Evolutionary conservation across 2,113 vertebrate species (phyloP).

Genomic region (Bothrops jararaca): DNA sequence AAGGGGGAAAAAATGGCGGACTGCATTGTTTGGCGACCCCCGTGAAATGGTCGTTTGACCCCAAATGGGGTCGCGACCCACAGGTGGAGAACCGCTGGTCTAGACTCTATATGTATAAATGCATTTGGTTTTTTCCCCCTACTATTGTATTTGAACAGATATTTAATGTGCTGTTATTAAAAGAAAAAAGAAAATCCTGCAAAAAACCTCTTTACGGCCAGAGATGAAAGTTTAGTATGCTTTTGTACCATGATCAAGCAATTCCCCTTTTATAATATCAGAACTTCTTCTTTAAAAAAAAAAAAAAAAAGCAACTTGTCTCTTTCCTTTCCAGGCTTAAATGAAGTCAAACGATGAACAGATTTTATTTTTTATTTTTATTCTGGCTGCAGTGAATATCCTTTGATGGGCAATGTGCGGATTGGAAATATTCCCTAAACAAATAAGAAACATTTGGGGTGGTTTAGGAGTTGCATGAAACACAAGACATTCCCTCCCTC

Average conservation of each 20-base stretch:
- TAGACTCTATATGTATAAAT: background rate
- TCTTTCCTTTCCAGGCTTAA: background rate
- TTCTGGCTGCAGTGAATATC: background rate
- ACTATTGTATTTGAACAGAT: background rate
- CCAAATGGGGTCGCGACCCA: no score
- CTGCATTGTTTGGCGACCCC: no score
- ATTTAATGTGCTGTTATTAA: background rate
- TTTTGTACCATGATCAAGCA: background rate
- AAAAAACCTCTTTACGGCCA: background rate
- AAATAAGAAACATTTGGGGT: background rate
- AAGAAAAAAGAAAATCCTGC: background rate
- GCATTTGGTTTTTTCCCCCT: background rate
- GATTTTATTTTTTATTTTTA: background rate
- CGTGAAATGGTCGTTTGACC: no score
- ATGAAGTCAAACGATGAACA: background rate
- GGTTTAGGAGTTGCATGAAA: background rate
- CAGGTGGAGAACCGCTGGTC: no score
- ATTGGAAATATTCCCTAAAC: background rate
- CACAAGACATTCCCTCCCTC: background rate
- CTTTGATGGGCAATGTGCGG: background rate
- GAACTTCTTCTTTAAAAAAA: background rate
- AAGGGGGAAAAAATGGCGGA: no score
- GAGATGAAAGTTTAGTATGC: background rate
- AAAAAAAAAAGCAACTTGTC: background rate
- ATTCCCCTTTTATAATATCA: background rate